Conservation (phyloP, 2,113 vertebrate genomes). For the Trematomus loennbergii region DNA sequence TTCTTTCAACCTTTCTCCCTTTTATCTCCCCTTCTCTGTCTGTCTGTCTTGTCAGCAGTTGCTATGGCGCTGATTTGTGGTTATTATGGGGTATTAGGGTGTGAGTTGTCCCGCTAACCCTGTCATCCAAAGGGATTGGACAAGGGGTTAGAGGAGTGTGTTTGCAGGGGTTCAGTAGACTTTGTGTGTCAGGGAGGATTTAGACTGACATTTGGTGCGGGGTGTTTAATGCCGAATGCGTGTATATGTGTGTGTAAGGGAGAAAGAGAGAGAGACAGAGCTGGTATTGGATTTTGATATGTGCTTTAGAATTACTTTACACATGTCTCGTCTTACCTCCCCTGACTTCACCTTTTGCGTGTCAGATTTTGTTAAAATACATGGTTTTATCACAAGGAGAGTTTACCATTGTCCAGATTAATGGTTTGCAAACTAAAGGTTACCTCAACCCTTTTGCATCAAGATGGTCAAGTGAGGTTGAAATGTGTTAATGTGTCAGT, state of each 20-base stretch:
- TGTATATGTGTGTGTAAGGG: constrained; percentile 9
- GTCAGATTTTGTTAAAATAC: constrained; percentile 9
- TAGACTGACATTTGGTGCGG: constrained; percentile 55
- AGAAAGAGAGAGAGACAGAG: no score
- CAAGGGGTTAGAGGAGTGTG: constrained; percentile 59
- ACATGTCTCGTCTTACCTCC: background rate
- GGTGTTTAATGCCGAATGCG: constrained; percentile 43
- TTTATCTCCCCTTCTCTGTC: constrained; percentile 41
- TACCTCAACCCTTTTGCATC: background rate
- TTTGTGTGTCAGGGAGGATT: constrained; percentile 67
- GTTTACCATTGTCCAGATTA: constrained; percentile 4
- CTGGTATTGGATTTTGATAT: constrained; percentile 30
- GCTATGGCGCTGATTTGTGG: constrained; percentile 57
- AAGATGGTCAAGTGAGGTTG: background rate
- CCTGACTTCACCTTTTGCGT: background rate
- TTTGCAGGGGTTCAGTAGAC: constrained; percentile 59
- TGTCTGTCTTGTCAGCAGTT: constrained; percentile 63
- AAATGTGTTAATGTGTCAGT: constrained; percentile 11
- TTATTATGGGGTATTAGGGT: constrained; percentile 68
- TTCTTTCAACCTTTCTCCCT: constrained; percentile 45
- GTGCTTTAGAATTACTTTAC: constrained; percentile 21
- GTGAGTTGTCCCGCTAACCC: constrained; percentile 58
- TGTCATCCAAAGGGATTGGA: constrained; percentile 68
- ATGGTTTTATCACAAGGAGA: background rate
- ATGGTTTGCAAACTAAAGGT: background rate